Conservation (phyloP, 2,797 vertebrate species). For the Lepilemur ruficaudatus region DNA sequence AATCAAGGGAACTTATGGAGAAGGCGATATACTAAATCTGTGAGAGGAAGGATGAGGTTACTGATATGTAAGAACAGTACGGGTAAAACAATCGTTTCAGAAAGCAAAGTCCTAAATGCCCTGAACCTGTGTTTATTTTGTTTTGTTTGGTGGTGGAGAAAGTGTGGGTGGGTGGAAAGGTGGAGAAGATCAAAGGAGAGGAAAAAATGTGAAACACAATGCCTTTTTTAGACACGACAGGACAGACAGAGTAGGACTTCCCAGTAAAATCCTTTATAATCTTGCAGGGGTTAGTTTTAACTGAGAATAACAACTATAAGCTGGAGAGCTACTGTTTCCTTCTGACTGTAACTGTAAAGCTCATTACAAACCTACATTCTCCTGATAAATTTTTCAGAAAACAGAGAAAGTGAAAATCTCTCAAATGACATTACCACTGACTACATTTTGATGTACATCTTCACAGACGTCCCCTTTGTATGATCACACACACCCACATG, state of each 20-base stretch:
- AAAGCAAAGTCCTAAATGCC: neutral
- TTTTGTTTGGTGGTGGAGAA: neutral
- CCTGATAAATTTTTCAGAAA: neutral
- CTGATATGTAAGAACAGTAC: neutral
- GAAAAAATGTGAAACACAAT: neutral
- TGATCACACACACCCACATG: neutral
- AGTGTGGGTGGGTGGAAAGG: rapidly evolving
- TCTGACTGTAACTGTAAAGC: neutral
- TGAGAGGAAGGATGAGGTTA: neutral
- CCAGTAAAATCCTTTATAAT: neutral
- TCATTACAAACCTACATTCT: neutral
- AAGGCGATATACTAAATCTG: neutral
- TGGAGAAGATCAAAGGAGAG: neutral
- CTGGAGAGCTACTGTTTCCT: neutral
- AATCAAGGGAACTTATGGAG: neutral
- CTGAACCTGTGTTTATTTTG: neutral
- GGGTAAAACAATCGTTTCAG: neutral
- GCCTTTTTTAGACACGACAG: neutral
- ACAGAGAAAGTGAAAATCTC: neutral
- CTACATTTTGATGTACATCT: neutral
- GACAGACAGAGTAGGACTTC: neutral
- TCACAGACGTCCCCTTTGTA: neutral
- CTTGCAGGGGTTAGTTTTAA: neutral
- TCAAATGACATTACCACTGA: neutral
- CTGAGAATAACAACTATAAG: neutral